Evolutionary conservation across 1,140 invertebrate genomes (phyloP).

Genomic region (Gonatopus flavifemur): DNA sequence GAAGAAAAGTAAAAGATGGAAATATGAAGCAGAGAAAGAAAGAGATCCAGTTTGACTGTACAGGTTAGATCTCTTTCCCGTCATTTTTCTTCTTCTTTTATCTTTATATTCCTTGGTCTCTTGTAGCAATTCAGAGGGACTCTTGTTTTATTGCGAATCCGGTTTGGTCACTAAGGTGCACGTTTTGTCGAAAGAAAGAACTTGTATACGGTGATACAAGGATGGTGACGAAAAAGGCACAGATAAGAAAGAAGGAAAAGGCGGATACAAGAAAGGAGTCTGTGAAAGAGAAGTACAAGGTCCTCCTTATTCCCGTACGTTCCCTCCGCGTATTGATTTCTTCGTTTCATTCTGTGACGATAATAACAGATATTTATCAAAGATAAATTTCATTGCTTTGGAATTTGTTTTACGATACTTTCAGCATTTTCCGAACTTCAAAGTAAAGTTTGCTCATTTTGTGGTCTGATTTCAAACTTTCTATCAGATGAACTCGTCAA

Average conservation of each 20-base stretch:
- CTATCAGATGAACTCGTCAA: too few species aligned
- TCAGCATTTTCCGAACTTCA: too few species aligned
- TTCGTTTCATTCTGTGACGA: too few species aligned
- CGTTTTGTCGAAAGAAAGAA: conserved; percentile 19
- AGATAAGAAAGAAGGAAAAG: conserved; percentile 8
- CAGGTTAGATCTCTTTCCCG: conserved; percentile 35
- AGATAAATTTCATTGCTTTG: too few species aligned
- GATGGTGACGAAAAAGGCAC: conserved; percentile 2
- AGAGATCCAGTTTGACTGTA: conserved; percentile 35
- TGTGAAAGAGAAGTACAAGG: conserved; percentile 11
- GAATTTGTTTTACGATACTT: too few species aligned
- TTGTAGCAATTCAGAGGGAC: conserved; percentile 26
- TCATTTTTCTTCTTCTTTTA: too few species aligned
- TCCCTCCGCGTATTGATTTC: too few species aligned
- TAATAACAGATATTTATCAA: too few species aligned
- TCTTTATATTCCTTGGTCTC: conserved; percentile 23
- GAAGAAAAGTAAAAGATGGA: conserved; percentile 22
- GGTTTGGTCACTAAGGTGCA: conserved; percentile 40
- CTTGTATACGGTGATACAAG: conserved; percentile 1
- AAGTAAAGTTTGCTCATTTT: too few species aligned
- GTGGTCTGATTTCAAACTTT: too few species aligned
- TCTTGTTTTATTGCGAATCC: conserved; percentile 52
- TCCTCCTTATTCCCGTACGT: too few species aligned
- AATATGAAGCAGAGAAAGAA: conserved; percentile 28
- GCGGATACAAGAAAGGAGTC: conserved; percentile 2